A percentile compares a stretch with the other conserved stretches of the same genome.
Evolutionary conservation across 2,113 vertebrate genomes (phyloP).

Genomic region (Catharus minimus): DNA sequence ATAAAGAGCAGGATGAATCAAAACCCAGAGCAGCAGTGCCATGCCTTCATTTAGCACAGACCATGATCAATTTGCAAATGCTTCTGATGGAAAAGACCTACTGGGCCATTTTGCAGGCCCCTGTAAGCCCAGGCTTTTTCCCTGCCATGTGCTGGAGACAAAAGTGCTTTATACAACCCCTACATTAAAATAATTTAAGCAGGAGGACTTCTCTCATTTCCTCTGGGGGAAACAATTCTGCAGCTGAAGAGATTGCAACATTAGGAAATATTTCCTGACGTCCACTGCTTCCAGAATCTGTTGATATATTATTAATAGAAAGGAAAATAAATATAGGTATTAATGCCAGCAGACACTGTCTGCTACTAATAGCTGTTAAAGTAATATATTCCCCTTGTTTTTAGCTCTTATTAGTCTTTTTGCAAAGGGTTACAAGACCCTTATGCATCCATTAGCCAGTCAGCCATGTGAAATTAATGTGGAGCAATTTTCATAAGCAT

Average conservation of each 20-base stretch:
- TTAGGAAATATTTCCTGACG: conserved; percentile 39
- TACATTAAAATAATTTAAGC: conserved; percentile 31
- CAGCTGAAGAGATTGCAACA: conserved; percentile 29
- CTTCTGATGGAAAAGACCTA: not conserved
- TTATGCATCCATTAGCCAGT: conserved; percentile 68
- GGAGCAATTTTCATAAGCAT: conserved; percentile 68
- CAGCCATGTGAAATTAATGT: conserved; percentile 69
- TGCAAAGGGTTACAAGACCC: conserved; percentile 60
- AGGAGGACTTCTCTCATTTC: conserved; percentile 26
- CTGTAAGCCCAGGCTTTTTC: not conserved
- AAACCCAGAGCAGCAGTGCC: not conserved
- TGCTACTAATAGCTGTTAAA: conserved; percentile 58
- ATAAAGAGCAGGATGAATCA: not conserved
- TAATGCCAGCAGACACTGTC: conserved; percentile 55
- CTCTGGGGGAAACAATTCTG: conserved; percentile 22
- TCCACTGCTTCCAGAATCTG: conserved; percentile 38
- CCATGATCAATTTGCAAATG: not conserved
- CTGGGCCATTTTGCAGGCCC: not conserved
- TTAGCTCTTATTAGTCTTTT: conserved; percentile 68
- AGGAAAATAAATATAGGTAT: conserved; percentile 65
- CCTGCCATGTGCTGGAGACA: not conserved
- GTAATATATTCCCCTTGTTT: conserved; percentile 64
- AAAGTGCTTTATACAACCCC: not conserved
- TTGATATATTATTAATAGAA: conserved; percentile 67
- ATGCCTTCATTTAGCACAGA: not conserved